Evolutionary conservation across 2,797 vertebrate genomes (phyloP), one percentile per base, ranked within the genome.

Genomic region (Micropoecilia bifurca): DNA sequence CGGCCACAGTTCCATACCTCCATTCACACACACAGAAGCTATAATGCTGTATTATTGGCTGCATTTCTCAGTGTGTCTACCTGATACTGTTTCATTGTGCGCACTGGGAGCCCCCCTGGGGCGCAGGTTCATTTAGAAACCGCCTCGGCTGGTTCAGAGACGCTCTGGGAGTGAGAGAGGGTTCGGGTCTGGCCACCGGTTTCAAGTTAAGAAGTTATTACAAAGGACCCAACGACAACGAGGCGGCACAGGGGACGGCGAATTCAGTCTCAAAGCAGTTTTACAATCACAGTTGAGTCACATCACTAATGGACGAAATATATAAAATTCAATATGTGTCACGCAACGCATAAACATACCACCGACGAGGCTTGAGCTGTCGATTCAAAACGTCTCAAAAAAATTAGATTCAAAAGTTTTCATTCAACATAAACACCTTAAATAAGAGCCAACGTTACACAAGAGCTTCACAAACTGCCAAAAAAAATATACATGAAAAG

Each of bases 41-140:
- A 84, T 92, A 91, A 92, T 89, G 86, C 80, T 84, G 91, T 91
- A 84, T 88, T 88, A 92, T 90, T 81, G 87, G 89, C 84, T 90
- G 83, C 80, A 74, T 92, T 90, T 87, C 90, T 89, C 76, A 55
- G 78, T 39, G 46, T 22, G 84, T 90, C 84, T 80, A 92, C 87
- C 90, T 89, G 88, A 90, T 91, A 87, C 85, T 13, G 82, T 83
- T 84, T 90, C 89, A 88, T 79, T 85, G 91, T 90, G 83, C 74
- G 84, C 74, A 86, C 84, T n/a, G 7, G 80, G 81, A 78, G 76
- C 80, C 87, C 80, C 68, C 71, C 45, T 9, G 6, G 45, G 18
- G 6, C 87, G 47, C 0, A 22, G 86, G 92, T 93, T 87, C 92
- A 94, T 95, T 88, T 89, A 55, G 89, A 87, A 89, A 86, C 87